Evolutionary conservation across 2,797 vertebrate genomes (phyloP).

Genomic region (Trachurus trachurus): DNA sequence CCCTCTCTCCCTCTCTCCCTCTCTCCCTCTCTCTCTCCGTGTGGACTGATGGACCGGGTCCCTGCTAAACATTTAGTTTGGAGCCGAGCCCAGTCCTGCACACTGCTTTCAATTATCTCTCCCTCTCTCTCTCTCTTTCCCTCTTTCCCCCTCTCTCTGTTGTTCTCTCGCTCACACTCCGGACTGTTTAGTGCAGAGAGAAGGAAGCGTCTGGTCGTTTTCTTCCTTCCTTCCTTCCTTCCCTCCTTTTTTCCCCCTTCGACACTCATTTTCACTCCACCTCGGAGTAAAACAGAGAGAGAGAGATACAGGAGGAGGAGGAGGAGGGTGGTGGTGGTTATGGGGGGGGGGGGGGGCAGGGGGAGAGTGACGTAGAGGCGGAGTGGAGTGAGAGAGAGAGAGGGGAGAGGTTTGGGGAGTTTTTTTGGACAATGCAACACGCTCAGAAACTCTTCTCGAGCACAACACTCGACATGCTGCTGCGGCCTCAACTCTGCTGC

Average conservation of each 20-base stretch:
- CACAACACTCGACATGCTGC: conserved; percentile 77
- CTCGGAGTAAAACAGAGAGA: conserved; percentile 21
- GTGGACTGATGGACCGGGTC: conserved; percentile 78
- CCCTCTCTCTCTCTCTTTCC: conserved; percentile 22
- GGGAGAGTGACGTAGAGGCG: conserved; percentile 8
- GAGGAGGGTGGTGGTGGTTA: no score
- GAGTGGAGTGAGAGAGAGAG: conserved; percentile 5
- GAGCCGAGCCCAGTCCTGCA: conserved; percentile 78
- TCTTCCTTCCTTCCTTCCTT: conserved; percentile 57
- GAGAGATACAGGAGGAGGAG: neutral
- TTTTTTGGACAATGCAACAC: conserved; percentile 48
- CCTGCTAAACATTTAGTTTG: conserved; percentile 85
- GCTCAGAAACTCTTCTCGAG: conserved; percentile 32
- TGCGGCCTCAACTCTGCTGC: conserved; percentile 55
- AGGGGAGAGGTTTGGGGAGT: conserved; percentile 29
- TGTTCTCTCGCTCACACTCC: conserved; percentile 9
- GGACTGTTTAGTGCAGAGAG: conserved; percentile 57
- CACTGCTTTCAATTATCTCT: conserved; percentile 84
- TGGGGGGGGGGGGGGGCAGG: no score
- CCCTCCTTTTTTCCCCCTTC: conserved; percentile 48
- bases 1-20: conserved; percentile 2
- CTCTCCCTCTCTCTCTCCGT: conserved; percentile 13
- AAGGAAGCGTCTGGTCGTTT: conserved; percentile 39
- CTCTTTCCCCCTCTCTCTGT: conserved; percentile 13
- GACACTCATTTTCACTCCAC: conserved; percentile 40